phyloP scores from a whole-genome alignment of 37 sponge, comb jelly and placozoan genomes.

The Oopsacas minuta region DNA sequence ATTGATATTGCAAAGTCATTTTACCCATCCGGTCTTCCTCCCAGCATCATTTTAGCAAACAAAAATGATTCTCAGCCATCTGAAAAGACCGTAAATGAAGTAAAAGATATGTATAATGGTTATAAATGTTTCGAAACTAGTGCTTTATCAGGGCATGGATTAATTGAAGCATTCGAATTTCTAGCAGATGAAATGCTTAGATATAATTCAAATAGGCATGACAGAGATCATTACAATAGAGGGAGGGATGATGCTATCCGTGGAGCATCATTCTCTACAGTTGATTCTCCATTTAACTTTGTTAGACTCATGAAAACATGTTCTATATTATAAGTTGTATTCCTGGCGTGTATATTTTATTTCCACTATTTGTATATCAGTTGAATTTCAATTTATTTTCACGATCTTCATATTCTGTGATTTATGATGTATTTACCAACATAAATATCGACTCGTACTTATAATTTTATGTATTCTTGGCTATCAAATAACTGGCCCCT shows the following conservation, averaged over 20 bases:
- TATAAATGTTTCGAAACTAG: not conserved
- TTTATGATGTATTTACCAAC: no score
- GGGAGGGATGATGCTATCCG: not conserved
- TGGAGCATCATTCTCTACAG: not conserved
- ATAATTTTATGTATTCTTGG: no score
- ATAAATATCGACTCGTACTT: no score
- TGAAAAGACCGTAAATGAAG: not conserved
- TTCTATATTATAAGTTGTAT: not conserved
- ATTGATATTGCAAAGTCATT: not conserved
- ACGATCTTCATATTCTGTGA: no score
- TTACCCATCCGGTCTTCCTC: not conserved
- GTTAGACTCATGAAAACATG: conserved; percentile 6
- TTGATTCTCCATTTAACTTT: not conserved
- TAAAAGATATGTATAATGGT: not conserved
- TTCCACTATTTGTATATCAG: no score
- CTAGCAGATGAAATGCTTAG: not conserved
- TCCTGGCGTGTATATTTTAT: no score
- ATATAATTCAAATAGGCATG: not conserved
- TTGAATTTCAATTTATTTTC: no score
- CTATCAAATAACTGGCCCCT: no score
- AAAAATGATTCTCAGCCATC: not conserved
- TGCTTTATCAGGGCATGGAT: not conserved
- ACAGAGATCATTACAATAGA: not conserved
- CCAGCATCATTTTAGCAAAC: not conserved
- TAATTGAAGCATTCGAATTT: not conserved